Evolutionary conservation across 2,113 vertebrate genomes (phyloP).

Genomic region (Mesembrinibis cayennensis): DNA sequence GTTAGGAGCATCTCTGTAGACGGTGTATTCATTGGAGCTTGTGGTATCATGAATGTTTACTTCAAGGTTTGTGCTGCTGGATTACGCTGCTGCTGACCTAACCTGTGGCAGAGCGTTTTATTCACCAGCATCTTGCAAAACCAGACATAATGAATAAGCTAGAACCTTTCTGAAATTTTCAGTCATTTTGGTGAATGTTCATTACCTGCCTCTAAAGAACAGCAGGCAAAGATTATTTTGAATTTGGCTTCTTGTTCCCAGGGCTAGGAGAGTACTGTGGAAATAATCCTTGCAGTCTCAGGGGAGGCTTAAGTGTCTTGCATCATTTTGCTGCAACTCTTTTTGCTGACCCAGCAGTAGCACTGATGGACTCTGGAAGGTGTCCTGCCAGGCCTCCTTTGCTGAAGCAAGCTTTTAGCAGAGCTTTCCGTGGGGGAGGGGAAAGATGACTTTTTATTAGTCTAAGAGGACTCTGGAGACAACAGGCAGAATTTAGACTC

Average conservation of each 20-base stretch:
- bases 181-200: neutral
- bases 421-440: neutral
- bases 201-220: neutral
- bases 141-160: neutral
- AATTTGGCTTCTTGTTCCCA: conserved; percentile 1
- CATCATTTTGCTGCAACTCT: conserved; percentile 26
- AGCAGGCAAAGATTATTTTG: neutral
- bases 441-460: neutral
- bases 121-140: neutral
- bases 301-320: conserved; percentile 30
- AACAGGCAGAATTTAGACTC: neutral
- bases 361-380: conserved; percentile 38
- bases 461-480: conserved; percentile 24
- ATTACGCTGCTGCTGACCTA: neutral
- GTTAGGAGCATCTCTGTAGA: neutral
- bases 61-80: neutral
- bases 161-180: neutral
- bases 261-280: neutral
- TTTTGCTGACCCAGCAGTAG: conserved; percentile 43
- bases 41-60: neutral
- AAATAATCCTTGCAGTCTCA: conserved; percentile 24
- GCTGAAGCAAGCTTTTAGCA: conserved; percentile 22
- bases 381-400: conserved; percentile 43
- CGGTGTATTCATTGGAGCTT: neutral
- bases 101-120: neutral